phyloP scores from a whole-genome alignment of 2,113 vertebrate genomes.

The Onychorhynchus coronatus region DNA sequence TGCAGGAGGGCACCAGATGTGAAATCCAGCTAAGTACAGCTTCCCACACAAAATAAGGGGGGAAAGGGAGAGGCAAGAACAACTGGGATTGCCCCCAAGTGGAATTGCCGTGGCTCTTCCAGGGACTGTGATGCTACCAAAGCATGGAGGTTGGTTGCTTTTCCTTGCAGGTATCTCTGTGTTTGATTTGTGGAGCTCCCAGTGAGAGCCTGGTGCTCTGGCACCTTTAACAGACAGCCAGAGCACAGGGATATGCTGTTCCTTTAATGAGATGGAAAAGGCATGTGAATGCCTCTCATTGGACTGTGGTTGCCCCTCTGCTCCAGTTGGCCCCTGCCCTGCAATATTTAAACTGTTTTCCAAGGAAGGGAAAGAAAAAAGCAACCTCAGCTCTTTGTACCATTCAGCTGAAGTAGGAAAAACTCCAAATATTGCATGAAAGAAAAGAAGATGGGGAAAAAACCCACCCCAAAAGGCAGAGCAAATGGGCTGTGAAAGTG shows the following conservation, averaged over 20 bases:
- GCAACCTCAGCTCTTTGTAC: not conserved
- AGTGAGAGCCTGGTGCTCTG: not conserved
- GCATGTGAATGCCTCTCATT: not conserved
- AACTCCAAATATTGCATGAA: not conserved
- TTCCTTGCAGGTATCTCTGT: not conserved
- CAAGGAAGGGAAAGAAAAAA: not conserved
- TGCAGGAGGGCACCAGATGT: not conserved
- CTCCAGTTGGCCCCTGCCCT: not conserved
- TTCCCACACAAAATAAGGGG: not conserved
- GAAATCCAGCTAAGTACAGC: not conserved
- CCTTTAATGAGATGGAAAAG: not conserved
- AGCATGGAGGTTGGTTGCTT: not conserved
- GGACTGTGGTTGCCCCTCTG: not conserved
- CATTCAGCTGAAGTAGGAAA: constrained; percentile 25
- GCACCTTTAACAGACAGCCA: not conserved
- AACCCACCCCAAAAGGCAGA: not conserved
- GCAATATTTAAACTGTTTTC: not conserved
- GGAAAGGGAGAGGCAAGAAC: not conserved
- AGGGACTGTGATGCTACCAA: not conserved
- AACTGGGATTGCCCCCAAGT: not conserved
- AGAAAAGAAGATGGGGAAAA: not conserved
- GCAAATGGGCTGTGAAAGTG: constrained; percentile 20
- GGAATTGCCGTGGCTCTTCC: not conserved
- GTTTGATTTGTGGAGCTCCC: not conserved
- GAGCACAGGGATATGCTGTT: not conserved